These are phyloP conservation scores for Drosophila littoralis DNA, from an alignment of 1,140 invertebrate species.

Conservation along the genomic window DNA sequence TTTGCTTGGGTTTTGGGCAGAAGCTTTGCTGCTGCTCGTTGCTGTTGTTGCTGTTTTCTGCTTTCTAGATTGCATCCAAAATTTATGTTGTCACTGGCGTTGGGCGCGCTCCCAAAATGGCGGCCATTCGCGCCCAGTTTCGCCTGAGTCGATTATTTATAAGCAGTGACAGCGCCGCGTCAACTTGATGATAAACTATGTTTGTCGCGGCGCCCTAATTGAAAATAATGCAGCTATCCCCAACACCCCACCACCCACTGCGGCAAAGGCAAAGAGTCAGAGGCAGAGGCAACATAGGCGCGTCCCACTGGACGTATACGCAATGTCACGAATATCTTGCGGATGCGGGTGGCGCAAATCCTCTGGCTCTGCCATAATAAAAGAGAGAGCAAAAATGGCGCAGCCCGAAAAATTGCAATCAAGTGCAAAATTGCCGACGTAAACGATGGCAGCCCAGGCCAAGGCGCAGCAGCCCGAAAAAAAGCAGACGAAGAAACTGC, in stretches of 20 bases:
- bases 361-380: conserved; percentile 18
- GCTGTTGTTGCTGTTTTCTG: neutral
- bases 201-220: conserved; percentile 79
- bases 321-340: conserved; percentile 60
- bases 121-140: conserved; percentile 49
- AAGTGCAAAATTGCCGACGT: conserved; percentile 84
- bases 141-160: conserved; percentile 78
- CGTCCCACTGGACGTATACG: conserved; percentile 76
- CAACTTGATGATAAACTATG: conserved; percentile 83
- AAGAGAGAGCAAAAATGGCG: conserved; percentile 59
- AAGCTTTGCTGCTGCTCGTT: neutral
- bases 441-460: conserved; percentile 61
- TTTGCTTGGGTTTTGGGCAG: conserved; percentile 23
- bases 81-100: conserved; percentile 76
- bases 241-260: neutral
- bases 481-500: conserved; percentile 50
- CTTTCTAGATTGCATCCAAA: conserved; percentile 76
- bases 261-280: neutral
- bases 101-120: conserved; percentile 62
- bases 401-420: conserved; percentile 83
- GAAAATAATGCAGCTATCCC: conserved; percentile 68
- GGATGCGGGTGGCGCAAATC: conserved; percentile 15
- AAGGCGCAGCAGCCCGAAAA: conserved; percentile 13
- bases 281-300: conserved; percentile 32
- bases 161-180: conserved; percentile 80